Percentiles rank a stretch among this genome's conserved stretches.
phyloP scores from a whole-genome alignment of 2,888 invertebrate genomes.

The Acanthoscelides obtectus region DNA sequence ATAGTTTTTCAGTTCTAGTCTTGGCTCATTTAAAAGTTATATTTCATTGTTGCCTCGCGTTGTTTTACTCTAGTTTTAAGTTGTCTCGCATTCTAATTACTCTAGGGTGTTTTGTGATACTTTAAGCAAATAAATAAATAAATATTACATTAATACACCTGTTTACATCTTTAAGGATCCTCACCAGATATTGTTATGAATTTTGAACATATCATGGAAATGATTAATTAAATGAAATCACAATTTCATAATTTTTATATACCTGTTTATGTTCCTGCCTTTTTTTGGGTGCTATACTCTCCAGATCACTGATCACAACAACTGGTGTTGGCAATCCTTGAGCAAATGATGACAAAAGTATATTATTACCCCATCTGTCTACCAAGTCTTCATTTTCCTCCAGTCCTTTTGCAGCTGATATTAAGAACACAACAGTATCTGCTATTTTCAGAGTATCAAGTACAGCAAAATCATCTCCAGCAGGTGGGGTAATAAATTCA shows the following conservation, averaged over 20 bases:
- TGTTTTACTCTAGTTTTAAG: too few species aligned
- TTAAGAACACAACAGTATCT: conserved; percentile 76
- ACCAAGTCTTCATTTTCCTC: conserved; percentile 58
- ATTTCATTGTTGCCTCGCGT: too few species aligned
- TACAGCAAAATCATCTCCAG: conserved; percentile 66
- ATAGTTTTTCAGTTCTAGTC: too few species aligned
- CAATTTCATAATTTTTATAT: background rate
- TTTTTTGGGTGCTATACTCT: conserved; percentile 69
- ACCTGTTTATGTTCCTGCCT: conserved; percentile 61
- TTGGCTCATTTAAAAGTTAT: too few species aligned
- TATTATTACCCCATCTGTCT: conserved; percentile 74
- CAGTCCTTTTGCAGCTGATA: conserved; percentile 60
- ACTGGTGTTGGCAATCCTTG: conserved; percentile 76
- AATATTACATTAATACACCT: too few species aligned
- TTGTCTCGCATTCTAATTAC: too few species aligned
- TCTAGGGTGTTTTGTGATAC: too few species aligned
- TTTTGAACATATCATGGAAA: too few species aligned
- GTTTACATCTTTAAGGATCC: too few species aligned
- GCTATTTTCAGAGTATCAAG: conserved; percentile 84
- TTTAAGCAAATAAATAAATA: too few species aligned
- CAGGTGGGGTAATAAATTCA: conserved; percentile 69
- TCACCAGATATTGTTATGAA: too few species aligned
- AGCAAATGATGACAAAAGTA: conserved; percentile 72
- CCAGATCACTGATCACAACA: conserved; percentile 69
- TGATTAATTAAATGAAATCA: too few species aligned